Base-by-base conservation (phyloP, 2,888 invertebrate genomes). In the Dynastes hyllus region DNA sequence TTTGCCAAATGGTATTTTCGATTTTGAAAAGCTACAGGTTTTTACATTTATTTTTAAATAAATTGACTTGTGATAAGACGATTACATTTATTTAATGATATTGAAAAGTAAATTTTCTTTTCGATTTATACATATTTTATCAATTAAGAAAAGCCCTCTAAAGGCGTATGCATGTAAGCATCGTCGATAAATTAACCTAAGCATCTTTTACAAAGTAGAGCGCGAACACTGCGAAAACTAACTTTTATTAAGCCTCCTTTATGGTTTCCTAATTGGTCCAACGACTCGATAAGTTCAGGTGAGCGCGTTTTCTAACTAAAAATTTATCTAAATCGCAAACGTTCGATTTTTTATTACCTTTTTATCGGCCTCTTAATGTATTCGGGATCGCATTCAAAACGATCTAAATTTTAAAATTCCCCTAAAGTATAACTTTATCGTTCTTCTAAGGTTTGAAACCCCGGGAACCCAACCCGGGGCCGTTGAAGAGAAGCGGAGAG, bases 321-420 rank as follows among this genome's bases (percentile, higher is more conserved):
- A 71, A 71, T 71, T 71, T 37, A 71, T 71, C 71, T 71, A 71
- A 71, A 58, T 71, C 55, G 58, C 71, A 71, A 55, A 71, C 55
- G 71, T 37, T 71, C 58, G 71, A 37, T 55, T 71, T 71, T 58
- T 71, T 71, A 71, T 71, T 71, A 55, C 37, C 55, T 71, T 71
- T 71, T 71, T 71, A 71, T 71, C 37, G 55, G n/a, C 32, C 5
- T 58, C 37, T 71, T 71, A 67, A 71, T 71, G 71, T 71, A 71
- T 71, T 55, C 71, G 55, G 71, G 71, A 71, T 58, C 71, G 58
- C 71, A 71, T 71, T 55, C 55, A 55, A 67, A 32, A 55, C 40
- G 71, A 37, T n/a, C n/a, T n/a, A n/a, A n/a, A n/a, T n/a, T n/a
- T n/a, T n/a, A n/a, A n/a, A 58, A 71, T 58, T 71, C 71, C 71